Percentiles rank a stretch among this genome's conserved stretches.
phyloP scores from a whole-genome alignment of 2,888 invertebrate genomes.

The Drosophila emarginata region DNA sequence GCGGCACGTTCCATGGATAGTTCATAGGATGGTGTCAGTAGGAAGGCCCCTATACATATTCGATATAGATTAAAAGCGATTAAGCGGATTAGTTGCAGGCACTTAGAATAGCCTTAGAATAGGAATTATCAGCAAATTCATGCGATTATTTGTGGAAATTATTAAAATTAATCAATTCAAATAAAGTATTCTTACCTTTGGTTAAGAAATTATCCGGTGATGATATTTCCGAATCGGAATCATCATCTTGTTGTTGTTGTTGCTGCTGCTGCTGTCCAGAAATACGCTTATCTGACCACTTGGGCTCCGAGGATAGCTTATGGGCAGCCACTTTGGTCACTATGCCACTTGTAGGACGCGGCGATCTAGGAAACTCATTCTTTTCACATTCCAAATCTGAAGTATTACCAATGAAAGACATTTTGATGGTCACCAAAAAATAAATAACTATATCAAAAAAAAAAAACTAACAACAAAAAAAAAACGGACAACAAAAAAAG shows the following conservation, averaged over 20 bases:
- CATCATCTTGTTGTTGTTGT: constrained; percentile 84
- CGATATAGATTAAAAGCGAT: neutral
- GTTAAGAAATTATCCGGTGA: constrained; percentile 90
- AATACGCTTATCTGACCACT: constrained; percentile 79
- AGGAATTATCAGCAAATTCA: neutral
- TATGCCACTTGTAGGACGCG: constrained; percentile 69
- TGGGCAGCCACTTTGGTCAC: constrained; percentile 79
- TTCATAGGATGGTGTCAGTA: constrained; percentile 93
- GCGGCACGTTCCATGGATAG: constrained; percentile 93
- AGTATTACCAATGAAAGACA: constrained; percentile 81
- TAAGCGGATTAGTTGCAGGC: neutral
- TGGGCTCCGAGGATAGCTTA: constrained; percentile 79
- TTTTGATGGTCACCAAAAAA: constrained; percentile 34
- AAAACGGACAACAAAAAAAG: constrained; percentile 5
- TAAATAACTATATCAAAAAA: neutral
- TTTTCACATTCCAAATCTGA: constrained; percentile 82
- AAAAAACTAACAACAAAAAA: neutral
- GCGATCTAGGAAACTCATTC: constrained; percentile 74
- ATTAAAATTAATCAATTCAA: no score
- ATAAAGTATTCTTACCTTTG: no score
- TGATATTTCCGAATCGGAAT: constrained; percentile 91
- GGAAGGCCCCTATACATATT: constrained; percentile 86
- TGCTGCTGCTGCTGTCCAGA: neutral
- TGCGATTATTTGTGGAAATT: neutral
- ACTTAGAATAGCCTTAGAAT: neutral